A percentile compares a stretch with the other conserved stretches of the same genome.
Evolutionary conservation across 2,888 invertebrate genomes (phyloP).

Genomic region (Dynastes tityus): DNA sequence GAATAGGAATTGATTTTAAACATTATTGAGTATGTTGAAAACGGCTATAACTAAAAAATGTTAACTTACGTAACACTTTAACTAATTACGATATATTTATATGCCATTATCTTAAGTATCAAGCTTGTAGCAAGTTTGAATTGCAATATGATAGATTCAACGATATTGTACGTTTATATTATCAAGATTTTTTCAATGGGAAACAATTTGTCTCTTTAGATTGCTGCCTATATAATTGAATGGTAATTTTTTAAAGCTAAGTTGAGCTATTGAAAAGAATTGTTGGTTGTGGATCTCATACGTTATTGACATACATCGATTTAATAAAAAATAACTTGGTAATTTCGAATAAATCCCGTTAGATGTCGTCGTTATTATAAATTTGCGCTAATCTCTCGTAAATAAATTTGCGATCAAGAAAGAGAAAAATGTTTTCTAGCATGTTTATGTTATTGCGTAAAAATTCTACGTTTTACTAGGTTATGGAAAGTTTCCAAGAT

Average conservation of each 20-base stretch:
- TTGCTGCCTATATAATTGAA: too few species aligned
- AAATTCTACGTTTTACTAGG: constrained; percentile 6
- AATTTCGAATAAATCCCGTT: not conserved
- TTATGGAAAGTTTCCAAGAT: constrained; percentile 10
- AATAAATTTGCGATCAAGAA: too few species aligned
- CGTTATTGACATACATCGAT: too few species aligned
- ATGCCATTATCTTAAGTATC: constrained; percentile 13
- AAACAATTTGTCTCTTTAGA: too few species aligned
- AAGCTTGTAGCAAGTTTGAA: not conserved
- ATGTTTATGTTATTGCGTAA: constrained; percentile 2
- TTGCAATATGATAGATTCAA: constrained; percentile 1
- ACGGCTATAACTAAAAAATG: not conserved
- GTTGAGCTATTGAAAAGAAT: too few species aligned
- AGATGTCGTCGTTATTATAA: constrained; percentile 2
- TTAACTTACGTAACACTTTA: constrained; percentile 23
- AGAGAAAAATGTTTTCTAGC: too few species aligned
- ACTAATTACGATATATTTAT: not conserved
- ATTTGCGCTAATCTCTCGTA: not conserved
- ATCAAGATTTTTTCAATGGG: too few species aligned
- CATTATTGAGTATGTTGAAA: not conserved
- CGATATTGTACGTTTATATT: not conserved
- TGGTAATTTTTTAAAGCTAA: too few species aligned
- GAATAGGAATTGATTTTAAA: too few species aligned
- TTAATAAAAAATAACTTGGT: too few species aligned
- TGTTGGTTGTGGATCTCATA: too few species aligned